Evolutionary conservation across 2,113 vertebrate genomes (phyloP).

Genomic region (Furnarius figulus): DNA sequence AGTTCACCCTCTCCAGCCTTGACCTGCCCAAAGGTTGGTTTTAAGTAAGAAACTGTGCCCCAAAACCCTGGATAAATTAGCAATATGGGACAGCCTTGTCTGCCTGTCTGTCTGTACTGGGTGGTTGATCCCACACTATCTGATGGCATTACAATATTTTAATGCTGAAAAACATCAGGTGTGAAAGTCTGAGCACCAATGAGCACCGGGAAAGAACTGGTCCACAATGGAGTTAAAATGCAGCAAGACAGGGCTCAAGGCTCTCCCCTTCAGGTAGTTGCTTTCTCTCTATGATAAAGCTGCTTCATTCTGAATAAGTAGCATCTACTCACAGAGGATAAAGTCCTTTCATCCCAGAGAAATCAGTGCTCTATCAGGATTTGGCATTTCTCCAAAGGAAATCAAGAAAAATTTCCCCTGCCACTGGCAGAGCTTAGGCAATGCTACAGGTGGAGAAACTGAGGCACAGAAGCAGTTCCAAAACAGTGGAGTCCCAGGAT

Average conservation of each 20-base stretch:
- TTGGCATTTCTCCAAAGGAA: not conserved
- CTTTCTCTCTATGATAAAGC: not conserved
- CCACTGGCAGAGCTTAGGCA: rapidly evolving
- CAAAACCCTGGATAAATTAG: not conserved
- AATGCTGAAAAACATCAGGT: not conserved
- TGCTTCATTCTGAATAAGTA: not conserved
- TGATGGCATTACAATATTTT: not conserved
- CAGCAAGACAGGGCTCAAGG: not conserved
- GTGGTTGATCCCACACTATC: not conserved
- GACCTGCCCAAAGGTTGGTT: not conserved
- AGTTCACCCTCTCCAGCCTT: not conserved
- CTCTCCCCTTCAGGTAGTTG: rapidly evolving
- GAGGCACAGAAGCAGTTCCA: not conserved
- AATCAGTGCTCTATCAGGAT: not conserved
- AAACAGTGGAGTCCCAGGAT: not conserved
- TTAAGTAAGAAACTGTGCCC: not conserved
- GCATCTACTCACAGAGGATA: not conserved
- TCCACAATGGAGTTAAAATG: not conserved
- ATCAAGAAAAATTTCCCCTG: not conserved
- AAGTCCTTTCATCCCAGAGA: not conserved
- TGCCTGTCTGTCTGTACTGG: not conserved
- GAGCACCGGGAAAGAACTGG: not conserved
- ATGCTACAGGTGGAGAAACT: not conserved
- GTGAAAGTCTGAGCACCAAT: not conserved
- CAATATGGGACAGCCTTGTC: not conserved